Conservation (phyloP, 2,888 invertebrate genomes). For the Synanthedon vespiformis region DNA sequence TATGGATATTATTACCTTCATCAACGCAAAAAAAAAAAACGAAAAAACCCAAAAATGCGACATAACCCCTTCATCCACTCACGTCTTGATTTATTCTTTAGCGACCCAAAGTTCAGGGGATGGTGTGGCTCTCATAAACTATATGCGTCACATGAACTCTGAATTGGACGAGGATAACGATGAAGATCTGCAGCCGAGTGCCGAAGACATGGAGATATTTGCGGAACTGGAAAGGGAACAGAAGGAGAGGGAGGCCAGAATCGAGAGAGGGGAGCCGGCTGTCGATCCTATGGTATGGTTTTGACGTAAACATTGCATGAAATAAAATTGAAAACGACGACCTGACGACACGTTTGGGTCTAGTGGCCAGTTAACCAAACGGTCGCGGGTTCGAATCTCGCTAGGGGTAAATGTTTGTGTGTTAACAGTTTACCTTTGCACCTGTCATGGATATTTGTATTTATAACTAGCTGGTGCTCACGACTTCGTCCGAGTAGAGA, state of each 20-base stretch:
- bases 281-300: conserved; percentile 53
- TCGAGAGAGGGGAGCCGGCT: conserved; percentile 53
- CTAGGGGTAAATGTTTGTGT: too few relatives aligned
- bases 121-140: conserved; percentile 37
- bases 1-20: too few relatives aligned
- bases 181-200: conserved; percentile 41
- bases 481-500: too few relatives aligned
- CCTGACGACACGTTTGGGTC: too few relatives aligned
- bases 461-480: too few relatives aligned
- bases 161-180: conserved; percentile 19
- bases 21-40: too few relatives aligned
- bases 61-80: too few relatives aligned
- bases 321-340: neutral
- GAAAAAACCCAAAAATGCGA: too few relatives aligned
- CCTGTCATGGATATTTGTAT: too few relatives aligned
- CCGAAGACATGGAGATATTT: conserved; percentile 54
- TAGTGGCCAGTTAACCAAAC: too few relatives aligned
- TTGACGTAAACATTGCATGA: conserved; percentile 1
- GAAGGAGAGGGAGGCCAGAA: conserved; percentile 44
- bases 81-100: conserved; percentile 1
- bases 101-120: conserved; percentile 25
- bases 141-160: conserved; percentile 28
- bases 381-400: too few relatives aligned
- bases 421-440: too few relatives aligned
- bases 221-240: conserved; percentile 47